Evolutionary conservation across 1,140 invertebrate genomes (phyloP).

Genomic region (Bombus soroeensis): DNA sequence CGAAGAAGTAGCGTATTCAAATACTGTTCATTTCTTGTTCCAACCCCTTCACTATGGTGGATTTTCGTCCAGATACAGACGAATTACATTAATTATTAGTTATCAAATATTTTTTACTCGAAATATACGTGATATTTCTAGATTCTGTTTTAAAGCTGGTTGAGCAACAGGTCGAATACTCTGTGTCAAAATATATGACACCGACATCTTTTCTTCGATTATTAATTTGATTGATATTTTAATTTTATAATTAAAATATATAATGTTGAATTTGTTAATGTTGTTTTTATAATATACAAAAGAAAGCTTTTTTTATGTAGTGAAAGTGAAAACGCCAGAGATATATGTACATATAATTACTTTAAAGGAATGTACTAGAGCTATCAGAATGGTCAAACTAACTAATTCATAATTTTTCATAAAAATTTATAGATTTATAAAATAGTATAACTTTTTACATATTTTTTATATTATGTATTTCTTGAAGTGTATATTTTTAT

Average conservation of each 20-base stretch:
- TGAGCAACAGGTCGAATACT: slow-evolving; percentile 19
- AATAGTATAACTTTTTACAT: background rate
- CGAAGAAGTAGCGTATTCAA: slow-evolving; percentile 29
- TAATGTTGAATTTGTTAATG: background rate
- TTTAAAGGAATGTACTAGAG: background rate
- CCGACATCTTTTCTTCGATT: background rate
- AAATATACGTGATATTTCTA: background rate
- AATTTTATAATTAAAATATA: background rate
- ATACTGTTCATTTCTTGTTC: slow-evolving; percentile 22
- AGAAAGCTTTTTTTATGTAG: slow-evolving; percentile 2
- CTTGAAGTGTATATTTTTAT: background rate
- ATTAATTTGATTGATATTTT: background rate
- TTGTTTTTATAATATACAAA: background rate
- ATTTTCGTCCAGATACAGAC: background rate
- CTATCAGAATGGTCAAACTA: background rate
- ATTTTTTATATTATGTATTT: background rate
- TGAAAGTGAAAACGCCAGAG: background rate
- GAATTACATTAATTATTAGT: background rate
- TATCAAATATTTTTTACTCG: background rate
- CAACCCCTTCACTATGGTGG: background rate
- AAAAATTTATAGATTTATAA: too few relatives aligned
- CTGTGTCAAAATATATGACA: background rate
- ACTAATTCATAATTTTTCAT: background rate
- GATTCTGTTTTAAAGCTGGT: background rate
- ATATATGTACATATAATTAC: background rate